Percentiles rank a stretch among this genome's conserved stretches.
Conservation (phyloP, 2,797 vertebrate species). For the Amblyopsis hoosieri region DNA sequence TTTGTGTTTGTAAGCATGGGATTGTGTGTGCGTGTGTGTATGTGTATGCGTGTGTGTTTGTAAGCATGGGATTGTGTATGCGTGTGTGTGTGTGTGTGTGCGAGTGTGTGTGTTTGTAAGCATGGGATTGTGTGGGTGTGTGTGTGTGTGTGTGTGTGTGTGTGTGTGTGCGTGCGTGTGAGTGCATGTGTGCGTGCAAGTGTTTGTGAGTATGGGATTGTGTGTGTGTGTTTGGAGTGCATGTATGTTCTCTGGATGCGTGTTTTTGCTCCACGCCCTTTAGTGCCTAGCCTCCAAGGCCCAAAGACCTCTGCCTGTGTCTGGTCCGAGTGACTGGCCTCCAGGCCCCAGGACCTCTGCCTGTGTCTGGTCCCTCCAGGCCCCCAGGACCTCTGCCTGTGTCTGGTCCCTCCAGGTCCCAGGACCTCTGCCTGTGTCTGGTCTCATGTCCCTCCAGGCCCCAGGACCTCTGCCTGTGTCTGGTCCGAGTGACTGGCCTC, state of each 20-base stretch:
- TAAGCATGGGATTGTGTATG: background rate
- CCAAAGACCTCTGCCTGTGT: too few species aligned
- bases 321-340: background rate
- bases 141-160: too few species aligned
- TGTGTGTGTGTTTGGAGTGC: constrained; percentile 6
- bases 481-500: too few species aligned
- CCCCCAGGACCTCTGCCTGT: constrained; percentile 10
- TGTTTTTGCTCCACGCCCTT: too few species aligned
- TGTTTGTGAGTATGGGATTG: constrained; percentile 10
- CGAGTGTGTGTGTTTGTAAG: background rate
- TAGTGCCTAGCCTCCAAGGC: too few species aligned
- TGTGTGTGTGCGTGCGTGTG: too few species aligned
- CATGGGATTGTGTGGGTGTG: too few species aligned
- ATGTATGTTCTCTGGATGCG: background rate
- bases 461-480: too few species aligned
- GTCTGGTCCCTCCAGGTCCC: background rate
- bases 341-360: background rate
- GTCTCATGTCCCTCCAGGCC: background rate
- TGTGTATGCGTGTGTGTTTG: background rate
- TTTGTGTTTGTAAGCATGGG: too few species aligned
- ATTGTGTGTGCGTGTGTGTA: too few species aligned
- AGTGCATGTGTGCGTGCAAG: background rate
- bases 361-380: background rate
- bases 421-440: background rate
- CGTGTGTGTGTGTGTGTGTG: constrained; percentile 1